Conservation (phyloP, 2,888 invertebrate species). For the Branchellion lobata region DNA sequence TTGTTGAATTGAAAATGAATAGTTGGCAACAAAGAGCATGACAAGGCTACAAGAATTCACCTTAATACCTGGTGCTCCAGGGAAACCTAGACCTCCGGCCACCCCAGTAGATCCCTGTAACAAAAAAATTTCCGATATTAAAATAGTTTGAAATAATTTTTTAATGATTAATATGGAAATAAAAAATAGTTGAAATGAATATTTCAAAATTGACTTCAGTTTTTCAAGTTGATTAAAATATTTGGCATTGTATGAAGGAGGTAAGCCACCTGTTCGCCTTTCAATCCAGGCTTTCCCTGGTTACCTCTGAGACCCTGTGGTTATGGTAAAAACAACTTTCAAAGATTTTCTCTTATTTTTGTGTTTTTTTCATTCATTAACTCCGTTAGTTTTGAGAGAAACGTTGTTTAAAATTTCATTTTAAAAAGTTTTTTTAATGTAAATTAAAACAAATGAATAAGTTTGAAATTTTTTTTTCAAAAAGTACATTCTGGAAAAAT, state of each 20-base stretch:
- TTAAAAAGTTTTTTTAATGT: too few species aligned
- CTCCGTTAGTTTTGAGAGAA: too few species aligned
- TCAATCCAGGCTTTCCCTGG: slow-evolving; percentile 43
- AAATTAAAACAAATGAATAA: too few species aligned
- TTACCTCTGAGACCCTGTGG: slow-evolving; percentile 42
- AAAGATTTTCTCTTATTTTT: not conserved
- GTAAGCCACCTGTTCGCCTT: slow-evolving; percentile 47
- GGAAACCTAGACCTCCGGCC: slow-evolving; percentile 45
- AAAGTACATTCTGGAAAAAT: too few species aligned
- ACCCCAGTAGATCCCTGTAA: slow-evolving; percentile 48
- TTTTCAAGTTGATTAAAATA: not conserved
- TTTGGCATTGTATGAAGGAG: too few species aligned
- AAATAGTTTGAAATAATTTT: not conserved
- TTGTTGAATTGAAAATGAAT: not conserved
- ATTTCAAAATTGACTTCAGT: not conserved
- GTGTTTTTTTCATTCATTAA: too few species aligned
- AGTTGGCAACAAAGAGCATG: not conserved
- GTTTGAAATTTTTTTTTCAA: too few species aligned
- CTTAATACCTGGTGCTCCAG: slow-evolving; percentile 49
- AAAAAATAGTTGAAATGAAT: not conserved
- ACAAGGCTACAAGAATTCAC: slow-evolving; percentile 13
- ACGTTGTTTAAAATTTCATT: too few species aligned
- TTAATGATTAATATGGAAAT: not conserved
- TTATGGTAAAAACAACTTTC: not conserved
- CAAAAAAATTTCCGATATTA: not conserved